These are phyloP conservation scores for Drosophila nigricruria DNA, from an alignment of 2,888 invertebrate species.

Conservation along the genomic window DNA sequence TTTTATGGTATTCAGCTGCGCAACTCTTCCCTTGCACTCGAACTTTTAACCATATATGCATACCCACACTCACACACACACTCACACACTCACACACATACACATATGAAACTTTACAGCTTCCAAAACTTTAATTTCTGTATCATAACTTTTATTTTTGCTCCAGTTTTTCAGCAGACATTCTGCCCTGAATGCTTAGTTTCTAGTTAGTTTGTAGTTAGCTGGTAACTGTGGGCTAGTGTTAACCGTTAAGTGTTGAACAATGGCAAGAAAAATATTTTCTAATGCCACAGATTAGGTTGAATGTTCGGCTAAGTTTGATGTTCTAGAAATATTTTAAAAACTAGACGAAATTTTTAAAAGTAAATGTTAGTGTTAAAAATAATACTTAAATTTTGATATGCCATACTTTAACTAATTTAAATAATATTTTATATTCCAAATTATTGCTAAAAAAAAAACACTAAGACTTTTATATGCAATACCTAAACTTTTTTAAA, in stretches of 20 bases:
- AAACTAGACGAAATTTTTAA: background rate
- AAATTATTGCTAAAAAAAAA: too few species aligned
- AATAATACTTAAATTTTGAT: background rate
- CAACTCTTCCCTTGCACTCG: constrained; percentile 18
- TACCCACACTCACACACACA: constrained; percentile 5
- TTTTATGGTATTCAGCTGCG: constrained; percentile 44
- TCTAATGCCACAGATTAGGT: constrained; percentile 3
- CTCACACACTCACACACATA: constrained; percentile 3
- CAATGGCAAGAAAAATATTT: constrained; percentile 27
- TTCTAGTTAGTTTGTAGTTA: constrained; percentile 16
- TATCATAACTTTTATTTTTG: constrained; percentile 74
- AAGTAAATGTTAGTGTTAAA: background rate
- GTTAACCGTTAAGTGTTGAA: constrained; percentile 44
- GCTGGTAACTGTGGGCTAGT: constrained; percentile 12
- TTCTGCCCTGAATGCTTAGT: constrained; percentile 18
- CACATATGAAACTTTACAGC: constrained; percentile 27
- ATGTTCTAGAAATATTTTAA: background rate
- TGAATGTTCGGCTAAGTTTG: background rate
- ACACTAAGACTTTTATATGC: background rate
- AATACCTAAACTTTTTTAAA: background rate
- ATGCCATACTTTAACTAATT: background rate
- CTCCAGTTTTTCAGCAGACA: constrained; percentile 45
- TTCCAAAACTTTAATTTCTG: constrained; percentile 71
- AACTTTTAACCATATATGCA: constrained; percentile 7
- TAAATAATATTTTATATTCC: too few species aligned